phyloP scores from a whole-genome alignment of 2,888 invertebrate genomes.

The Parelbella ahira region DNA sequence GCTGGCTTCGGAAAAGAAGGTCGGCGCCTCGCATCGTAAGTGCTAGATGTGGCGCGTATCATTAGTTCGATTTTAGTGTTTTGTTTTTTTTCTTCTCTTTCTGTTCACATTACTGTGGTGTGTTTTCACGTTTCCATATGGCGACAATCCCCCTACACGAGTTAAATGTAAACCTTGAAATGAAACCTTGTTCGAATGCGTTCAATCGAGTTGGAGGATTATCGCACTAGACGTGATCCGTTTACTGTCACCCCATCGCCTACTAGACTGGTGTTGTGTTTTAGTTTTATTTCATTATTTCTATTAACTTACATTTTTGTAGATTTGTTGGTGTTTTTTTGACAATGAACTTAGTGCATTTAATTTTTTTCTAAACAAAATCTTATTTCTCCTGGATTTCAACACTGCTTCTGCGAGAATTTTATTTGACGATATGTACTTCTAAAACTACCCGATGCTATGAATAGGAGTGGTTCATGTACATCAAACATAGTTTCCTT shows the following conservation, averaged over 20 bases:
- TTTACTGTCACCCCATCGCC: constrained; percentile 17
- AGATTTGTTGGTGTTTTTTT: constrained; percentile 6
- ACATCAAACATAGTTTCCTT: too few species aligned
- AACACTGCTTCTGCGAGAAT: too few species aligned
- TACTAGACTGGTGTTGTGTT: constrained; percentile 16
- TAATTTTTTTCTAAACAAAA: too few species aligned
- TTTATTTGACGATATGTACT: too few species aligned
- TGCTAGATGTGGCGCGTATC: constrained; percentile 71
- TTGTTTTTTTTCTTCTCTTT: constrained; percentile 16
- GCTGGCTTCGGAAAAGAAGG: constrained; percentile 74
- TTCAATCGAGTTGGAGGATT: constrained; percentile 19
- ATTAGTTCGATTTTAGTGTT: constrained; percentile 40
- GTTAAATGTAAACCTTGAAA: constrained; percentile 16
- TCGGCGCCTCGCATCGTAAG: constrained; percentile 75
- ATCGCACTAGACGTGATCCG: constrained; percentile 20
- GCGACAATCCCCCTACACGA: constrained; percentile 21
- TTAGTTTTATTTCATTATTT: constrained; percentile 4
- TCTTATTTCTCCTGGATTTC: too few species aligned
- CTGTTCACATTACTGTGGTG: constrained; percentile 28
- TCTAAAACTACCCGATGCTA: too few species aligned
- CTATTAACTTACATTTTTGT: background rate
- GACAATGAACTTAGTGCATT: too few species aligned
- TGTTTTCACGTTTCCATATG: constrained; percentile 16
- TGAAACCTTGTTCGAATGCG: constrained; percentile 12
- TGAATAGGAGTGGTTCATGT: too few species aligned